Conservation (phyloP, 2,113 vertebrate species). For the Peromyscus maniculatus region DNA sequence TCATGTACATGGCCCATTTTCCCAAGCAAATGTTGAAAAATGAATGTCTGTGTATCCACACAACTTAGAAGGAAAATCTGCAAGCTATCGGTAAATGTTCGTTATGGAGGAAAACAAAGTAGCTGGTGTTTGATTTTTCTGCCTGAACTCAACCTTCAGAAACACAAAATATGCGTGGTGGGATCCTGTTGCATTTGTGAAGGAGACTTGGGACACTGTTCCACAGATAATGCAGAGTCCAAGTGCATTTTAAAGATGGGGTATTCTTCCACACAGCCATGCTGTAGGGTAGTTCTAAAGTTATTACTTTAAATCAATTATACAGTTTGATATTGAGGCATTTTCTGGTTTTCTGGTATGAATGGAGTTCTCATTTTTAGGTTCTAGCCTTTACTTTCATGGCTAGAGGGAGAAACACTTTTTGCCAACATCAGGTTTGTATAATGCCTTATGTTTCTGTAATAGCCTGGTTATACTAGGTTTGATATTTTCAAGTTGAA, state of each 20-base stretch:
- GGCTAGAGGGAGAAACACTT: not conserved
- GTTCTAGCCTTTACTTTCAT: not conserved
- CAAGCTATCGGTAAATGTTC: constrained; percentile 22
- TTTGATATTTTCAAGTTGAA: constrained; percentile 9
- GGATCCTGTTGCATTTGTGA: not conserved
- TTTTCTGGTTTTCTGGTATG: constrained; percentile 30
- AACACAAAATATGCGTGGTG: not conserved
- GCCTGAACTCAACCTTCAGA: not conserved
- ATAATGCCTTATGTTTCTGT: not conserved
- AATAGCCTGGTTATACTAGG: not conserved
- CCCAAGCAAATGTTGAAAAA: constrained; percentile 20
- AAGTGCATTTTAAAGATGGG: not conserved
- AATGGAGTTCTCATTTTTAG: not conserved
- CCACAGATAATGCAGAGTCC: not conserved
- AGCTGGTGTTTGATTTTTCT: not conserved
- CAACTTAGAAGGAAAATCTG: not conserved
- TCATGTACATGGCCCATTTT: constrained; percentile 16
- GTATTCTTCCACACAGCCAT: not conserved
- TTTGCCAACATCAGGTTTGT: not conserved
- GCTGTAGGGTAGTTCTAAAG: not conserved
- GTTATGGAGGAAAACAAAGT: not conserved
- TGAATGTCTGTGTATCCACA: not conserved
- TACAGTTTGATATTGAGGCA: not conserved
- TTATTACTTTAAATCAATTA: constrained; percentile 30
- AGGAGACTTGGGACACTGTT: not conserved